Conservation (phyloP, 2,888 invertebrate species). For the Strigamia maritima region DNA sequence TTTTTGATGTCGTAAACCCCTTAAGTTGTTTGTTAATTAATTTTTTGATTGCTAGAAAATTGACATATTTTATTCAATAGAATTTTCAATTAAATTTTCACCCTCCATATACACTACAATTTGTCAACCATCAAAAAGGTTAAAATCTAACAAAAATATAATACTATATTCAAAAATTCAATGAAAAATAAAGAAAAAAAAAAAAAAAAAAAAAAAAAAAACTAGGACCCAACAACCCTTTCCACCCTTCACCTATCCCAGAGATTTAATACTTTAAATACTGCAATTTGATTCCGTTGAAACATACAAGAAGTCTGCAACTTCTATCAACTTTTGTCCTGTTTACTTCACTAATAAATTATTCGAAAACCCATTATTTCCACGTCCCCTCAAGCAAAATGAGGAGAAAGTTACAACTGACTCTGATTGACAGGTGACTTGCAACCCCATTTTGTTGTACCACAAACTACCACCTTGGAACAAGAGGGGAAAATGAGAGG, state of each 20-base stretch:
- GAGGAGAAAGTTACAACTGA: constrained; percentile 2
- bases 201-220: too few species aligned
- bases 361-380: neutral
- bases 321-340: neutral
- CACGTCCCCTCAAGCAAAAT: neutral
- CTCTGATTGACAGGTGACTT: neutral
- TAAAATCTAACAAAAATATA: too few species aligned
- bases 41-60: too few species aligned
- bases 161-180: too few species aligned
- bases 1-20: too few species aligned
- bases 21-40: too few species aligned
- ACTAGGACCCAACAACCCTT: too few species aligned
- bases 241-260: neutral
- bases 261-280: neutral
- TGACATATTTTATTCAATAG: too few species aligned
- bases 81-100: too few species aligned
- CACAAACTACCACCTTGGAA: neutral
- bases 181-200: too few species aligned
- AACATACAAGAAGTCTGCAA: neutral
- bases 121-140: too few species aligned
- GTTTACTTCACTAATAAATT: constrained; percentile 16
- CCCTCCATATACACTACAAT: too few species aligned
- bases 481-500: neutral
- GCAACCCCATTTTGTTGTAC: neutral
- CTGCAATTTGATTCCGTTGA: neutral